These are phyloP conservation scores for Ancistrus triradiatus DNA, from an alignment of 2,113 vertebrate genomes.

Conservation along the genomic window DNA sequence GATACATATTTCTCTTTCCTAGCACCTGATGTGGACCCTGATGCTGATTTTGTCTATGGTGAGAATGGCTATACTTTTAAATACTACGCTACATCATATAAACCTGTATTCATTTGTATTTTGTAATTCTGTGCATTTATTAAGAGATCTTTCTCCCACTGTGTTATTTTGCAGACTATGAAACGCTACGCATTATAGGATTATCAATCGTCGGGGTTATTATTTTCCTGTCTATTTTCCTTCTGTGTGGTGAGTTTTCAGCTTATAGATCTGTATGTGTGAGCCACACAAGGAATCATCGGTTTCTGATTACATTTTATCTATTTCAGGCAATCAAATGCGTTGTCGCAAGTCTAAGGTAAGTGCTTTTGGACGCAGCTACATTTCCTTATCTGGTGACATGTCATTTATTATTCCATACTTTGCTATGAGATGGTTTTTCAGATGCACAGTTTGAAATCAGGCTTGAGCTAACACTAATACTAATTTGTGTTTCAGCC, in stretches of 20 bases:
- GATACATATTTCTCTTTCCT: slow-evolving; percentile 13
- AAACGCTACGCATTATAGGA: slow-evolving; percentile 63
- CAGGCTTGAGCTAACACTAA: too few relatives aligned
- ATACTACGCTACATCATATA: too few relatives aligned
- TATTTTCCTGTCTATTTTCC: slow-evolving; percentile 61
- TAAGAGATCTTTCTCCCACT: slow-evolving; percentile 9
- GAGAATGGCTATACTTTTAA: slow-evolving; percentile 29
- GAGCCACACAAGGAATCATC: slow-evolving; percentile 6
- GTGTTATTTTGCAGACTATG: slow-evolving; percentile 62
- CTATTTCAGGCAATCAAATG: slow-evolving; percentile 60
- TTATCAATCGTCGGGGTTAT: slow-evolving; percentile 62
- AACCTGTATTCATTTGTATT: too few relatives aligned
- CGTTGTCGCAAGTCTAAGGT: slow-evolving; percentile 63
- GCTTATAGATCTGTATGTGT: slow-evolving; percentile 1
- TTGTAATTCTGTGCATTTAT: background rate
- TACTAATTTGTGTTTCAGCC: too few relatives aligned
- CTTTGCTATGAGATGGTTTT: too few relatives aligned
- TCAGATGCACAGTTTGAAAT: too few relatives aligned
- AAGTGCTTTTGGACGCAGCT: slow-evolving; percentile 10
- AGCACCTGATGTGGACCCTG: slow-evolving; percentile 51
- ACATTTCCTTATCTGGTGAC: too few relatives aligned
- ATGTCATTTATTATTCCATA: background rate
- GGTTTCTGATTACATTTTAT: slow-evolving; percentile 21
- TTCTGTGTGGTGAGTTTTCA: slow-evolving; percentile 62
- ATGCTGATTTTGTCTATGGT: slow-evolving; percentile 72